A percentile compares a stretch with the other conserved stretches of the same genome.
These are phyloP conservation scores for Phataginus tricuspis DNA, from an alignment of 2,797 vertebrate species.

Conservation along the genomic window DNA sequence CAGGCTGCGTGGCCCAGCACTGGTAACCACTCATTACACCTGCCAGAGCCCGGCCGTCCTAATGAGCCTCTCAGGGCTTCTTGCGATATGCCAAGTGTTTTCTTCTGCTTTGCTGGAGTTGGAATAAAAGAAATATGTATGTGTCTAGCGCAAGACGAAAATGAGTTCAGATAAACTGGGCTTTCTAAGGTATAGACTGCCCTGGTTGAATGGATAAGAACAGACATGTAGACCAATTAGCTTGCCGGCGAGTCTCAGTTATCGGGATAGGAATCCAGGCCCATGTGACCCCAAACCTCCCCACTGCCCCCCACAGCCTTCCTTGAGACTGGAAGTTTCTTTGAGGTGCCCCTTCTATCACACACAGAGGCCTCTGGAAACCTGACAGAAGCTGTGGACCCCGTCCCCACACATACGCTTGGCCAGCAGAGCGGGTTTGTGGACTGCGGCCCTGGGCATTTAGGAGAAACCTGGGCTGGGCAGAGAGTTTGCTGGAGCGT, in stretches of 20 bases:
- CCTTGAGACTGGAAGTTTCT: neutral
- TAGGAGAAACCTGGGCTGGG: neutral
- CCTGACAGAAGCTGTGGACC: neutral
- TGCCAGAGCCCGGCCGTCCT: neutral
- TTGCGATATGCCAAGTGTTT: neutral
- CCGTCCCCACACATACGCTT: neutral
- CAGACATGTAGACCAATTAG: neutral
- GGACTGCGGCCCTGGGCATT: neutral
- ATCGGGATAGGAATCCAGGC: too few species aligned
- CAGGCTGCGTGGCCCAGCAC: neutral
- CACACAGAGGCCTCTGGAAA: neutral
- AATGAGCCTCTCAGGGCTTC: neutral
- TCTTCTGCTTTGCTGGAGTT: neutral
- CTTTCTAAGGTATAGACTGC: too few species aligned
- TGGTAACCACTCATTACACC: neutral
- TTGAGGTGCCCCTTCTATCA: neutral
- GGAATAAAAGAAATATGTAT: neutral
- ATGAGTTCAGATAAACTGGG: fast-evolving
- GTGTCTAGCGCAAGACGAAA: neutral
- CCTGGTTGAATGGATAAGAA: too few species aligned
- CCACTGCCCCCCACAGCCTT: neutral
- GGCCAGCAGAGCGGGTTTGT: fast-evolving
- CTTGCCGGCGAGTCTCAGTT: fast-evolving
- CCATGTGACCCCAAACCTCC: neutral
- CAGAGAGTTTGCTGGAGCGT: neutral